Evolutionary conservation across 2,797 vertebrate genomes (phyloP).

Genomic region (Brachyalestes nurse): DNA sequence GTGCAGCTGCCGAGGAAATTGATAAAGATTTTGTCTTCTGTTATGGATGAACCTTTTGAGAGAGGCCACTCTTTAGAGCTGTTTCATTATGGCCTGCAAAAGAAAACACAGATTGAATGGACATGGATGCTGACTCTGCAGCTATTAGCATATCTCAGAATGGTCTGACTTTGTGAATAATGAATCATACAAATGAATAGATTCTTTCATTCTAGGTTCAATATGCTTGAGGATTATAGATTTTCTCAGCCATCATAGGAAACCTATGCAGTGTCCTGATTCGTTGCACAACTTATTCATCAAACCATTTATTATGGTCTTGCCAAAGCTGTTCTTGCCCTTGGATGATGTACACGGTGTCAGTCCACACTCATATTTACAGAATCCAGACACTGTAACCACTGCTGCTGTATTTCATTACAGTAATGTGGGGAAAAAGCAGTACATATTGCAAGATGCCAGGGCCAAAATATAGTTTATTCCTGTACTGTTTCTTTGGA

Average conservation of each 20-base stretch:
- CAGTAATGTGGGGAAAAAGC: constrained; percentile 3
- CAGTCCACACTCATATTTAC: constrained; percentile 27
- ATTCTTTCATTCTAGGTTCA: constrained; percentile 49
- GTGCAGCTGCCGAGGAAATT: constrained; percentile 25
- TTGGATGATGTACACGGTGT: constrained; percentile 40
- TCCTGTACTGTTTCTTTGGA: not conserved
- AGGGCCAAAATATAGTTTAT: not conserved
- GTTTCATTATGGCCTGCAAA: constrained; percentile 26
- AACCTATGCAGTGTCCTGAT: constrained; percentile 41
- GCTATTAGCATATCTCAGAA: constrained; percentile 33
- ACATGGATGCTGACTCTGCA: constrained; percentile 35
- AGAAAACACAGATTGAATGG: constrained; percentile 12
- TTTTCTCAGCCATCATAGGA: constrained; percentile 44
- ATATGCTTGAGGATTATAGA: constrained; percentile 44
- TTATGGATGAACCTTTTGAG: constrained; percentile 34
- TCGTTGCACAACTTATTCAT: constrained; percentile 50
- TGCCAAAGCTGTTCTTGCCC: constrained; percentile 22
- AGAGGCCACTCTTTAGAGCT: constrained; percentile 22
- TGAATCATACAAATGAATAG: constrained; percentile 54
- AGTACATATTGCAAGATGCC: not conserved
- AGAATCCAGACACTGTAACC: constrained; percentile 31
- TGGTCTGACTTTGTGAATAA: constrained; percentile 30
- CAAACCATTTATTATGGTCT: constrained; percentile 42
- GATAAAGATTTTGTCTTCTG: constrained; percentile 37
- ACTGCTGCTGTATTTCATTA: constrained; percentile 17